phyloP scores from a whole-genome alignment of 2,888 invertebrate genomes.

The Eilema caniola region DNA sequence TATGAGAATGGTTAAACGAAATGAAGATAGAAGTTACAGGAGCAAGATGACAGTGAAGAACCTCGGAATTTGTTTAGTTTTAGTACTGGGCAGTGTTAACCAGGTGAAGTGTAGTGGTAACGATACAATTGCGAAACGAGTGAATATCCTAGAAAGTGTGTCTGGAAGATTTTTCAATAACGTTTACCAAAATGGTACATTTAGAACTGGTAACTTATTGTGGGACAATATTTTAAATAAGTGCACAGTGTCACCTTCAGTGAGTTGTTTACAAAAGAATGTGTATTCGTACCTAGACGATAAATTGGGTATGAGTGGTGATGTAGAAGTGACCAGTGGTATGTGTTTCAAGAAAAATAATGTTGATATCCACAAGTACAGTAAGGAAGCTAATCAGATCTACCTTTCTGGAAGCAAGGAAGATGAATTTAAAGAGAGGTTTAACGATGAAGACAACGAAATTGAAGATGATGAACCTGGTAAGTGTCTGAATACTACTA shows the following conservation, averaged over 20 bases:
- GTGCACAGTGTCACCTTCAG: slow-evolving; percentile 89
- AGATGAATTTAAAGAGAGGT: slow-evolving; percentile 74
- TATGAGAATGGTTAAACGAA: slow-evolving; percentile 66
- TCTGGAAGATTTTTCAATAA: slow-evolving; percentile 76
- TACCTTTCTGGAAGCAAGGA: slow-evolving; percentile 76
- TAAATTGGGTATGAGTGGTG: slow-evolving; percentile 88
- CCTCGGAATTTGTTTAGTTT: slow-evolving; percentile 61
- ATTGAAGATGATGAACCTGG: slow-evolving; percentile 75
- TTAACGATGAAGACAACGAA: slow-evolving; percentile 50
- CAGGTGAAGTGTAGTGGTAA: slow-evolving; percentile 60
- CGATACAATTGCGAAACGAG: slow-evolving; percentile 66
- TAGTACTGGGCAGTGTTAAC: slow-evolving; percentile 62
- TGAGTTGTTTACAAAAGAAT: slow-evolving; percentile 92
- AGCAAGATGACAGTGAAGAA: slow-evolving; percentile 55
- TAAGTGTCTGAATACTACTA: slow-evolving; percentile 47
- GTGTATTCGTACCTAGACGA: slow-evolving; percentile 91
- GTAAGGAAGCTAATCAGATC: slow-evolving; percentile 83
- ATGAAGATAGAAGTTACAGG: slow-evolving; percentile 34
- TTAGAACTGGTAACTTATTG: slow-evolving; percentile 88
- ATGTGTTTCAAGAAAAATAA: slow-evolving; percentile 89
- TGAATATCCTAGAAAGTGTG: slow-evolving; percentile 71
- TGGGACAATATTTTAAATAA: slow-evolving; percentile 92
- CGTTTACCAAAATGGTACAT: slow-evolving; percentile 79
- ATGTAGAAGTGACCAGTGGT: slow-evolving; percentile 89
- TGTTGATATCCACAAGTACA: slow-evolving; percentile 86